Evolutionary conservation across 2,888 invertebrate species (phyloP), one percentile per base, ranked within the genome.

Genomic region (Acrobasis suavella): DNA sequence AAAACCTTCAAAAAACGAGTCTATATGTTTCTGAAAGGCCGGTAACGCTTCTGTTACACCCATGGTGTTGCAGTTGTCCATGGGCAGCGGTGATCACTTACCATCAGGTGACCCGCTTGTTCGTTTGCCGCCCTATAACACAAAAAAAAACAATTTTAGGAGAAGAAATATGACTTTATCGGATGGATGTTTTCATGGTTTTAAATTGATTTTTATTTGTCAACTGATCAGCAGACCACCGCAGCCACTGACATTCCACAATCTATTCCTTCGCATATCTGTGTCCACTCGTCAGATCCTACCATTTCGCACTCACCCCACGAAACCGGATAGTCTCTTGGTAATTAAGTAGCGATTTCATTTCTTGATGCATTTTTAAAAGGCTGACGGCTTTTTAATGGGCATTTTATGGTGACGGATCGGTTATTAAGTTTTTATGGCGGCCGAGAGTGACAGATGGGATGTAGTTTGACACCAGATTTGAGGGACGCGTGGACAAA

Each of bases 331-430:
- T 84, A 88, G 86, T 89, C 91, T 91, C 91, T 85, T 85, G 91
- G 91, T 91, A 91, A 91, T 92, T 92, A 92, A 87, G 85, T 89
- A 87, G 79, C 91, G 87, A 91, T 91, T 91, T 89, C 85, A 87
- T 90, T 91, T 89, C 91, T 91, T 91, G 92, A 91, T 92, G 91
- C 86, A 88, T 85, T 91, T 92, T 91, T 91, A 90, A 91, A 90
- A 87, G 91, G 83, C 86, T 85, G 91, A 87, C 90, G 87, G 90
- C 85, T 91, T 91, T 91, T 89, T 91, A 92, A 91, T 92, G 90
- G 87, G 81, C 89, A 89, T 91, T 92, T 91, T 91, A 92, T 92
- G 91, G 92, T 92, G 92, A 92, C 91, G 83, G 88, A 92, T 91
- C 87, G 86, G 86, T 91, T 91, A 91, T 91, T 91, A 91, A 88